Evolutionary conservation across 2,113 vertebrate genomes (phyloP).

Genomic region (Peromyscus polionotus): DNA sequence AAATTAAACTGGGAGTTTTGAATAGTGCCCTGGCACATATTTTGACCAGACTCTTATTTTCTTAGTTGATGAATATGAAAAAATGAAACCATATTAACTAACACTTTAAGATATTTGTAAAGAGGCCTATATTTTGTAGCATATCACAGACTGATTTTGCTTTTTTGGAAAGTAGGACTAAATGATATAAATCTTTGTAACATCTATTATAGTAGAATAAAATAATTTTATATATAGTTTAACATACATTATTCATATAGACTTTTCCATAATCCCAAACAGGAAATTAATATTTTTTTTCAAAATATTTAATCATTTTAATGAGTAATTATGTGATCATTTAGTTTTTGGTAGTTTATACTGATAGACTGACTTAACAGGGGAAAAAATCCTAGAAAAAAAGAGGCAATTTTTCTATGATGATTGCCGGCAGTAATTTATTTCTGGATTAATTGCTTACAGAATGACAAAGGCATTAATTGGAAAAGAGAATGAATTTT

Average conservation of each 20-base stretch:
- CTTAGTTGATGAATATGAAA: background rate
- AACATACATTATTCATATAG: background rate
- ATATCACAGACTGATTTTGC: background rate
- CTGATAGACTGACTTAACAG: background rate
- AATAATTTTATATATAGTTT: background rate
- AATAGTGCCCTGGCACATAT: background rate
- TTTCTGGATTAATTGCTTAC: constrained; percentile 70
- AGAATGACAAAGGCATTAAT: constrained; percentile 67
- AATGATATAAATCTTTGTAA: background rate
- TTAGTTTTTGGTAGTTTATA: constrained; percentile 29
- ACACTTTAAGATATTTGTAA: background rate
- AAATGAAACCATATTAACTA: background rate
- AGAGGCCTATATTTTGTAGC: background rate
- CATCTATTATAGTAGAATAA: constrained; percentile 28
- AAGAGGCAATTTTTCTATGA: background rate
- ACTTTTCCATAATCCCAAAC: background rate
- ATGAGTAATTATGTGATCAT: background rate
- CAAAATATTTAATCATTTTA: background rate
- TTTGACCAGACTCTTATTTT: background rate
- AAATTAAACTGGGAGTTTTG: background rate
- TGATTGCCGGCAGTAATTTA: constrained; percentile 51
- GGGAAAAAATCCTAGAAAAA: background rate
- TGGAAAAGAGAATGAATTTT: constrained; percentile 73
- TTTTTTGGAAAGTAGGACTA: background rate
- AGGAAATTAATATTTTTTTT: background rate